Evolutionary conservation across 2,797 vertebrate genomes (phyloP), one percentile per base, ranked within the genome.

Genomic region (Silurus aristotelis): DNA sequence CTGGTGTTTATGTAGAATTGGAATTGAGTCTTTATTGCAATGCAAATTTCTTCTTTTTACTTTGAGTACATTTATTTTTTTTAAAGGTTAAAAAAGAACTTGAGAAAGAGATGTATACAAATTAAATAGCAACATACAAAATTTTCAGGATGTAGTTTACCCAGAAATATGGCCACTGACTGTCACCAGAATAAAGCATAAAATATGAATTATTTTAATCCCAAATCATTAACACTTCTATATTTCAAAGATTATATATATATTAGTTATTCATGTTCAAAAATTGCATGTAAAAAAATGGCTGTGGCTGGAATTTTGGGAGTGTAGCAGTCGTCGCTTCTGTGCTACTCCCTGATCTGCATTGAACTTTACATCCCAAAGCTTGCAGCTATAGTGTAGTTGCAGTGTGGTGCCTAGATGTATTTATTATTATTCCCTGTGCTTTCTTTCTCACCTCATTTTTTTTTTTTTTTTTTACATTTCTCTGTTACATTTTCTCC

Each of bases 401-500:
- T 55, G 13, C n/a, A 20, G 73, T 58, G 25, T 2, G 52, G 7
- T 60, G 27, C 25, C 14, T 1, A 56, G 48, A 76, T 27, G n/a
- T 56, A 75, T 76, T 56, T 48, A 75, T 1, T 31, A 10, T 31
- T 58, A 76, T 31, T 19, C 48, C 0, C 52, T 76, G 13, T 8
- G 27, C 56, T 4, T 46, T 55, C n/a, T 56, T 76, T 76, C 15
- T 25, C 73, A 71, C 12, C 72, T 56, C 13, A n/a, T n/a, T n/a
- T n/a, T n/a, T n/a, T n/a, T n/a, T n/a, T n/a, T n/a, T n/a, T n/a
- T 75, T 38, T 83, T 87, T 77, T 48, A 60, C 80, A 84, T 84
- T 88, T 83, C 48, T 14, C 82, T 86, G 80, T 83, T 90, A 80
- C 86, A 87, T 84, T 83, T 70, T 66, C 85, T 82, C 20, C 86